Evolutionary conservation across 2,113 vertebrate genomes (phyloP).

Genomic region (Turdus rufiventris): DNA sequence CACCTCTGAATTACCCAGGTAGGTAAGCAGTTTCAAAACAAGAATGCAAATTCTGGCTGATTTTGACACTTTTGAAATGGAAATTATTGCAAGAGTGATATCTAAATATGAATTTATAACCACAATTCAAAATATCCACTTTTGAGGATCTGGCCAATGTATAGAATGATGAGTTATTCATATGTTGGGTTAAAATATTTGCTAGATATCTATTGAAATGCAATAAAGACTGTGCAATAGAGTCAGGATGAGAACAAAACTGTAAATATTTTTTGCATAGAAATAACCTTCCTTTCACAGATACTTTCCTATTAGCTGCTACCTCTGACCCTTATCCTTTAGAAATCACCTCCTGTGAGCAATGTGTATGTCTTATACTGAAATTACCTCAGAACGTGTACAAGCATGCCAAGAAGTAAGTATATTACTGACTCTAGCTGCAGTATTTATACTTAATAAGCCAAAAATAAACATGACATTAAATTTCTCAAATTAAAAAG

Average conservation of each 20-base stretch:
- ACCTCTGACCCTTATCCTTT: neutral
- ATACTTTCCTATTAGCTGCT: neutral
- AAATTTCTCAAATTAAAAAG: slow-evolving; percentile 45
- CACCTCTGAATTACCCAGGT: neutral
- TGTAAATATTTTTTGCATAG: neutral
- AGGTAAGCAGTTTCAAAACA: neutral
- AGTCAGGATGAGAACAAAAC: neutral
- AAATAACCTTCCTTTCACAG: neutral
- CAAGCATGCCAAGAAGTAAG: neutral
- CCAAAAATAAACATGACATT: slow-evolving; percentile 48
- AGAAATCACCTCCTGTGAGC: neutral
- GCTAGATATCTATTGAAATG: neutral
- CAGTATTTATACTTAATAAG: slow-evolving; percentile 51
- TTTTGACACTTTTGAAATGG: neutral
- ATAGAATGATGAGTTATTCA: neutral
- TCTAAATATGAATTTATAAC: neutral
- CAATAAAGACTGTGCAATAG: neutral
- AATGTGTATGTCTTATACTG: neutral
- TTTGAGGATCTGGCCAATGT: neutral
- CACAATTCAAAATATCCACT: neutral
- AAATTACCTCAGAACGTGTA: neutral
- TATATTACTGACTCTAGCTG: neutral
- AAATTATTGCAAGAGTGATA: neutral
- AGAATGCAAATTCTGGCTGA: neutral
- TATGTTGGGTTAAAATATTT: neutral